Base-by-base conservation (phyloP, 2,797 vertebrate genomes). In the Sandelia bainsii region DNA sequence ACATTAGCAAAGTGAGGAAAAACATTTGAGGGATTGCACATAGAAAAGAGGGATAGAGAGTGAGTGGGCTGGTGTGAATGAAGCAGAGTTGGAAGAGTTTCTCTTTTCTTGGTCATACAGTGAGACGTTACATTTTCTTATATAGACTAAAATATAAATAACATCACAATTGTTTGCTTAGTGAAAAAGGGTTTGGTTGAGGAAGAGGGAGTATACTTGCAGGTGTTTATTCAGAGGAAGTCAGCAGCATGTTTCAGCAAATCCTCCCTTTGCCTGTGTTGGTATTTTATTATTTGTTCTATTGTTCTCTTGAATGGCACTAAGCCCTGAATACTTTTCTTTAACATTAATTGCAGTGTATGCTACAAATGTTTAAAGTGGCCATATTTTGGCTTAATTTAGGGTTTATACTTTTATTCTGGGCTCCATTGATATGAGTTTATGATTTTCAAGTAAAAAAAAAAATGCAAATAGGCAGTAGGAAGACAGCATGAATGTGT, bases 1-100 rank as follows among this genome's bases (percentile, higher is more conserved):
- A 84, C 61, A 60, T 40, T 62, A 67, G 68, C 34, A 57, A 56
- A 45, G 27, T 16, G 20, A 48, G 46, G 56, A 62, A 13, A 67
- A 81, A 72, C 73, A 66, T 40, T 9, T 8, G 32, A 53, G 25
- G 13, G 27, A 22, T 34, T 67, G 63, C 12, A 11, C 46, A 27
- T 32, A 17, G 46, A 63, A 62, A 40, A 65, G 46, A 20, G 59
- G 20, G 44, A 44, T 8, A 9, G 14, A 16, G 40, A 6, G 37
- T 29, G 29, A 2, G 34, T 23, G 0, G 54, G 58, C 60, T 27
- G 27, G 17, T 57, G 27, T 45, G 42, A 42, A 56, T 46, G 1
- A 37, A 52, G 37, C 23, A 65, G 20, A 60, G 77, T 66, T 74
- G 51, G 20, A 71, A 27, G 50, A 8, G 61, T 51, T 56, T 72